Evolutionary conservation across 2,888 invertebrate genomes (phyloP).

Genomic region (Antheraea assamensis): DNA sequence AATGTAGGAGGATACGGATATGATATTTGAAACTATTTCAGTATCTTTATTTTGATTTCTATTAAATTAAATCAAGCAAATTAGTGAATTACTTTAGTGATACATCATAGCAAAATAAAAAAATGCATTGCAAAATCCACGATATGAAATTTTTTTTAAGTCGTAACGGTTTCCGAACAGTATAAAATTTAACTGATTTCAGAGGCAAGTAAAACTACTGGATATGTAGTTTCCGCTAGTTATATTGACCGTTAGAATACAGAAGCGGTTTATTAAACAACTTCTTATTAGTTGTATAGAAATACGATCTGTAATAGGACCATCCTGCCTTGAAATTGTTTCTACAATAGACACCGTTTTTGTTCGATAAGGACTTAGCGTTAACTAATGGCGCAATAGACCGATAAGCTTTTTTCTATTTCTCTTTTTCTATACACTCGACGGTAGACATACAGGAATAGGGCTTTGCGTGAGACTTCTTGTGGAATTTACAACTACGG

Average conservation of each 20-base stretch:
- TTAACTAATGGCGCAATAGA: background rate
- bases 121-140: background rate
- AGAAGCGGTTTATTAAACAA: background rate
- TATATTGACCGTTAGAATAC: background rate
- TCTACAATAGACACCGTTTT: background rate
- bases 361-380: background rate
- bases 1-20: too few relatives aligned
- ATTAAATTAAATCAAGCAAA: background rate
- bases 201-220: background rate
- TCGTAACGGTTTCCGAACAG: background rate
- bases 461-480: constrained; percentile 1
- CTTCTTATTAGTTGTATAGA: background rate
- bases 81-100: background rate
- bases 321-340: background rate
- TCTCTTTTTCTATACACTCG: background rate
- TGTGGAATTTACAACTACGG: constrained; percentile 13
- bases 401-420: background rate
- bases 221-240: background rate
- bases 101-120: background rate
- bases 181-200: too few relatives aligned
- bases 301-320: background rate
- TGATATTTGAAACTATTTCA: too few relatives aligned
- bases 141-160: background rate
- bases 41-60: too few relatives aligned
- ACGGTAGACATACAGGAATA: background rate